These are phyloP conservation scores for Acarapis woodi DNA, from an alignment of 1,140 invertebrate genomes.

Conservation along the genomic window DNA sequence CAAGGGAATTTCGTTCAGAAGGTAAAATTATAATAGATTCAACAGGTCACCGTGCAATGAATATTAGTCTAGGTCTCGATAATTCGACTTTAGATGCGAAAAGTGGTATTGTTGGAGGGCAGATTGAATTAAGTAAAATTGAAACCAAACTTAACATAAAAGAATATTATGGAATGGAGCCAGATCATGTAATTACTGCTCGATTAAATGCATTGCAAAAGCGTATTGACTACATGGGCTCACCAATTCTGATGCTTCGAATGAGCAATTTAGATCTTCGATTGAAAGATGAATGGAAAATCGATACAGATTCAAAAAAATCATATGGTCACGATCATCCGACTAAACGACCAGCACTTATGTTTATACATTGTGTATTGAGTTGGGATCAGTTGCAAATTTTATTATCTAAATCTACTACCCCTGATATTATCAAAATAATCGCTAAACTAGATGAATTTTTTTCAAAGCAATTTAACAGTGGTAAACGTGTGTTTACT, in stretches of 20 bases:
- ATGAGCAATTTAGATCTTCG: conserved; percentile 47
- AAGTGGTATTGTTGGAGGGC: conserved; percentile 80
- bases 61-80: conserved; percentile 52
- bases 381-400: conserved; percentile 83
- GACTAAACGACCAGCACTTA: conserved; percentile 37
- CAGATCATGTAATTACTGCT: conserved; percentile 56
- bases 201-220: conserved; percentile 55
- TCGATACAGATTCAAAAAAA: conserved; percentile 18
- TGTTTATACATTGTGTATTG: conserved; percentile 71
- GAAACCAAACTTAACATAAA: conserved; percentile 61
- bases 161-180: conserved; percentile 61
- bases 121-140: conserved; percentile 61
- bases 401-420: conserved; percentile 83
- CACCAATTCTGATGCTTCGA: conserved; percentile 50
- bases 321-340: conserved; percentile 9
- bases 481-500: conserved; percentile 60
- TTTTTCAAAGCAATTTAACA: conserved; percentile 79
- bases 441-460: conserved; percentile 85
- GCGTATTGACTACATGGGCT: conserved; percentile 77
- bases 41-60: conserved; percentile 71
- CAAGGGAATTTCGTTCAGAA: conserved; percentile 58
- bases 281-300: conserved; percentile 52
- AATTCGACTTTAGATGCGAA: conserved; percentile 75
- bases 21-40: conserved; percentile 74
- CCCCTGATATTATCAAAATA: conserved; percentile 83